Evolutionary conservation across 1,140 invertebrate species (phyloP).

Genomic region (Procambarus clarkii): DNA sequence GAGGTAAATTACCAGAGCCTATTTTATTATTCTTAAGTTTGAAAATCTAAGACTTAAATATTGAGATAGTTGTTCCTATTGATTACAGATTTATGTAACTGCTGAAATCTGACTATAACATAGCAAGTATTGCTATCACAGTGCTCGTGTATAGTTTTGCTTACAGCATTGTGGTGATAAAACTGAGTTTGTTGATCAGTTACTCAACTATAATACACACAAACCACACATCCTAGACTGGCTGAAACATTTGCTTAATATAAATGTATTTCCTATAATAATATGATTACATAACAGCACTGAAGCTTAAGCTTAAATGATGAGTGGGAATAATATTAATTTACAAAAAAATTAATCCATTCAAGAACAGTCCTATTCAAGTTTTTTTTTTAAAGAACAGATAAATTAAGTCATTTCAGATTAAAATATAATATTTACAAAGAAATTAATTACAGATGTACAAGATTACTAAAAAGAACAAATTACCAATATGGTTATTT

Average conservation of each 20-base stretch:
- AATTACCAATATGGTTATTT: conserved; percentile 7
- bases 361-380: not conserved
- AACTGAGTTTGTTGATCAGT: not conserved
- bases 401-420: not conserved
- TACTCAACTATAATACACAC: not conserved
- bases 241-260: not conserved
- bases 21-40: not conserved
- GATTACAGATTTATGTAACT: not conserved
- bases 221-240: not conserved
- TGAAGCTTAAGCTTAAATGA: not conserved
- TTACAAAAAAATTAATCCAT: not conserved
- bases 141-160: not conserved
- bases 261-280: not conserved
- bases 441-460: conserved; percentile 3
- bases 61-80: not conserved
- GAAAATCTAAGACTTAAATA: not conserved
- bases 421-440: not conserved
- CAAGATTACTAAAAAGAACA: not conserved
- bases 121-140: not conserved
- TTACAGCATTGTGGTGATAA: not conserved
- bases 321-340: not conserved
- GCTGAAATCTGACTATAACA: not conserved
- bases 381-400: not conserved
- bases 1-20: not conserved
- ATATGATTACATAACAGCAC: not conserved